These are phyloP conservation scores for Eleutherodactylus coqui DNA, from an alignment of 2,797 vertebrate species.

Conservation along the genomic window DNA sequence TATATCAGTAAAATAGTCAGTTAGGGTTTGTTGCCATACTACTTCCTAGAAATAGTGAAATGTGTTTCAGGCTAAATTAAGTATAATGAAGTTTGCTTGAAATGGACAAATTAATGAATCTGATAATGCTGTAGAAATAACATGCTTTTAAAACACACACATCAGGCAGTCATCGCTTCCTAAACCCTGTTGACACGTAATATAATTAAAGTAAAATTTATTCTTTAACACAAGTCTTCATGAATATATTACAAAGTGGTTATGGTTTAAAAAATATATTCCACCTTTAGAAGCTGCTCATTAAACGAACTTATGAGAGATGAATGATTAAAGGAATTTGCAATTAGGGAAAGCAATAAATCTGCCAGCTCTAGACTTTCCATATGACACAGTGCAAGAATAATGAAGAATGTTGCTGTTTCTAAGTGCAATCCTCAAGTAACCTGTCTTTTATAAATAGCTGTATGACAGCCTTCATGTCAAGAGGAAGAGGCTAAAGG, in stretches of 20 bases:
- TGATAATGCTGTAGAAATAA: slow-evolving; percentile 24
- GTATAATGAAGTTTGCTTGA: neutral
- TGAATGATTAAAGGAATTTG: slow-evolving; percentile 55
- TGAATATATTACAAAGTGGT: slow-evolving; percentile 44
- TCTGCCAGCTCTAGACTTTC: slow-evolving; percentile 68
- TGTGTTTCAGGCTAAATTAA: neutral
- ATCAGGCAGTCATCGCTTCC: slow-evolving; percentile 34
- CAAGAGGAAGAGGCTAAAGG: slow-evolving; percentile 71
- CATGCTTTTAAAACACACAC: slow-evolving; percentile 36
- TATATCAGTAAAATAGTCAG: neutral
- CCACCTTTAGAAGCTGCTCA: slow-evolving; percentile 43
- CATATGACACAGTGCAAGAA: slow-evolving; percentile 67
- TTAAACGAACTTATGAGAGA: slow-evolving; percentile 51
- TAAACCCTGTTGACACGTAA: slow-evolving; percentile 47
- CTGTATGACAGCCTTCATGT: slow-evolving; percentile 73
- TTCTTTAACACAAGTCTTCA: slow-evolving; percentile 50
- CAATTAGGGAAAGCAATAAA: slow-evolving; percentile 56
- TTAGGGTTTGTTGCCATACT: neutral
- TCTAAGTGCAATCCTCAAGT: slow-evolving; percentile 65
- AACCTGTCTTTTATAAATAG: slow-evolving; percentile 59
- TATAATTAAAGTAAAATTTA: slow-evolving; percentile 55
- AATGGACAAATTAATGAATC: neutral
- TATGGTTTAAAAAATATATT: slow-evolving; percentile 28
- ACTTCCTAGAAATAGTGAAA: neutral
- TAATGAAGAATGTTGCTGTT: slow-evolving; percentile 70